These are phyloP conservation scores for Ovis aries DNA, from an alignment of 2,113 vertebrate genomes.

Conservation along the genomic window DNA sequence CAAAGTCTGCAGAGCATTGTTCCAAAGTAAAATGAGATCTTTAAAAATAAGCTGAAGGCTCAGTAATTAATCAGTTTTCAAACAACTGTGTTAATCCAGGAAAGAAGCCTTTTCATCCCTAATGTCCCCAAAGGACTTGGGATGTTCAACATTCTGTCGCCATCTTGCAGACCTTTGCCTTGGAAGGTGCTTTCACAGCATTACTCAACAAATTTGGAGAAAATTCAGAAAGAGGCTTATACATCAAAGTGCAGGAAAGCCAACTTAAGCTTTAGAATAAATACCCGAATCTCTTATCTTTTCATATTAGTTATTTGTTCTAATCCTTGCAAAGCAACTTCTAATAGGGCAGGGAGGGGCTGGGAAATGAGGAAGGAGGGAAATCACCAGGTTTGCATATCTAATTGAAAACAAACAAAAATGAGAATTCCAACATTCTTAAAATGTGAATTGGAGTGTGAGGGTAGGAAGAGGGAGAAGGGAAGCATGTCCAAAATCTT, in stretches of 20 bases:
- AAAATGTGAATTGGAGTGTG: constrained; percentile 41
- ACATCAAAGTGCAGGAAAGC: constrained; percentile 79
- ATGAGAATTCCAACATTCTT: constrained; percentile 35
- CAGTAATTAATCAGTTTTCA: constrained; percentile 62
- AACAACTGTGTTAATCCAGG: constrained; percentile 55
- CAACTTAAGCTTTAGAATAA: constrained; percentile 80
- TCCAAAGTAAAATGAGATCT: constrained; percentile 69
- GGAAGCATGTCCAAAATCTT: neutral
- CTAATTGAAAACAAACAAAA: constrained; percentile 64
- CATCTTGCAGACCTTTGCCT: constrained; percentile 73
- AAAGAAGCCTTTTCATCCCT: constrained; percentile 55
- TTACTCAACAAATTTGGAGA: constrained; percentile 69
- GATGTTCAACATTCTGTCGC: constrained; percentile 56
- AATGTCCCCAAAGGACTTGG: constrained; percentile 35
- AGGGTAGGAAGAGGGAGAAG: neutral
- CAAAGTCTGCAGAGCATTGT: neutral
- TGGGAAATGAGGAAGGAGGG: constrained; percentile 53
- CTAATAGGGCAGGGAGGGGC: constrained; percentile 49
- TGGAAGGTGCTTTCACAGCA: constrained; percentile 67
- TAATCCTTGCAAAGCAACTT: constrained; percentile 77
- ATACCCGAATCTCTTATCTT: constrained; percentile 80
- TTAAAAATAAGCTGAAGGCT: constrained; percentile 40
- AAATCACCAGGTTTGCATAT: constrained; percentile 58
- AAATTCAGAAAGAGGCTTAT: constrained; percentile 79
- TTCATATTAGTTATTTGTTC: constrained; percentile 74